Evolutionary conservation across 2,888 invertebrate species (phyloP), one percentile per base, ranked within the genome.

Genomic region (Octodonta nipae): DNA sequence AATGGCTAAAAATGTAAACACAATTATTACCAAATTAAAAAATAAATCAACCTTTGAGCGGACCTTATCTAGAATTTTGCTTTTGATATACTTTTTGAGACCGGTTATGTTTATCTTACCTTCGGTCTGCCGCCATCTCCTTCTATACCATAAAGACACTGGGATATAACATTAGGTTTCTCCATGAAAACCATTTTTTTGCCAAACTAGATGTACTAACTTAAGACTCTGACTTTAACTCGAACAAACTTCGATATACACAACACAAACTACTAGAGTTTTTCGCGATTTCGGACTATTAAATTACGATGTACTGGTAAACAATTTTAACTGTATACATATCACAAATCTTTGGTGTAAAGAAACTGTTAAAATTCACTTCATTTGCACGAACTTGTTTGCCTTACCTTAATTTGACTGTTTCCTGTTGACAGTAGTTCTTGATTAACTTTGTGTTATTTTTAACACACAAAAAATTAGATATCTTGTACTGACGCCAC

Each of bases 241-340:
- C 35, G 46, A 36, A 36, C 44, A 31, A 44, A 54, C 54, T 54
- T 51, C 44, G 44, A 51, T 50, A 52, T 50, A 50, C 58, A 58
- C 58, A 57, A 56, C 61, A 60, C 60, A 58, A 60, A 60, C 60
- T 61, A 60, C 59, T 58, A 50, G 48, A 55, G 57, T 59, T 54
- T 58, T 48, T 53, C 57, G 54, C 58, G 58, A 46, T 51, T 44
- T 20, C 20, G 11, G 2, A 4, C n/a, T 10, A 22, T 10, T n/a
- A 11, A 22, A 22, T 10, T 22, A 22, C 22, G n/a, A 10, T 22
- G 22, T 22, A 22, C 22, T 22, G n/a, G 22, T 11, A 11, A 22
- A 22, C 22, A n/a, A n/a, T n/a, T n/a, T 22, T 22, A 10, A 22
- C 22, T 22, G 22, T 22, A 22, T 11, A 10, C n/a, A 22, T 22